Percentiles rank a stretch among this genome's conserved stretches.
These are phyloP conservation scores for Hippocampus mohnikei DNA, from an alignment of 2,113 vertebrate genomes.

Conservation along the genomic window DNA sequence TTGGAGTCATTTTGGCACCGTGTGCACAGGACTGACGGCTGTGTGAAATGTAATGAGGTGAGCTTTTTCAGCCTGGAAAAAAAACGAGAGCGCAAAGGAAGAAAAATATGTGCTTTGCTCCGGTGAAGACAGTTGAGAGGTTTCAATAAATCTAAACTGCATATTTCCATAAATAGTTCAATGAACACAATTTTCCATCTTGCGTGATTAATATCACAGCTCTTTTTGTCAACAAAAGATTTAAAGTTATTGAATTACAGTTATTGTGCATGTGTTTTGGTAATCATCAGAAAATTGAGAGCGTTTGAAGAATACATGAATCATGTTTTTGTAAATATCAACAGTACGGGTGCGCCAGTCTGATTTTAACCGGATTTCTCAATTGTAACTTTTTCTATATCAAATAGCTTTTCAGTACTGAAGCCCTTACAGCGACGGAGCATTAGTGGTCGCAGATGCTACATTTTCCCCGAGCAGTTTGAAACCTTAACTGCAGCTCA, in stretches of 20 bases:
- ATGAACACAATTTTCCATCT: neutral
- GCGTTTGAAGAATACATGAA: neutral
- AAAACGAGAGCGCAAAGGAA: neutral
- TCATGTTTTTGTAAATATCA: neutral
- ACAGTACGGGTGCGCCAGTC: too few species aligned
- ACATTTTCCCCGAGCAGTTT: neutral
- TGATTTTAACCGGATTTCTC: too few species aligned
- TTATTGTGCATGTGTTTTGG: neutral
- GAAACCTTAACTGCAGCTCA: neutral
- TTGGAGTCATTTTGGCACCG: constrained; percentile 38
- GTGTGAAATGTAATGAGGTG: constrained; percentile 45
- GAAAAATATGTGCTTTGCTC: neutral
- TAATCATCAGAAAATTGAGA: neutral
- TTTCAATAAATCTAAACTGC: neutral
- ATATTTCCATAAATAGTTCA: neutral
- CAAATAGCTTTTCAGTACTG: too few species aligned
- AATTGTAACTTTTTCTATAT: too few species aligned
- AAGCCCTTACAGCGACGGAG: neutral
- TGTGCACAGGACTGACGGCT: constrained; percentile 18
- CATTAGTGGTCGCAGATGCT: neutral
- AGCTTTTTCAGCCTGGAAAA: constrained; percentile 19
- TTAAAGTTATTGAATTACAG: neutral
- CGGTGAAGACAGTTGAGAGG: neutral
- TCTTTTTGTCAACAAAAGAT: neutral
- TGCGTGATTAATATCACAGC: neutral